phyloP scores from a whole-genome alignment of 2,113 vertebrate species.

The Proterorhinus semilunaris region DNA sequence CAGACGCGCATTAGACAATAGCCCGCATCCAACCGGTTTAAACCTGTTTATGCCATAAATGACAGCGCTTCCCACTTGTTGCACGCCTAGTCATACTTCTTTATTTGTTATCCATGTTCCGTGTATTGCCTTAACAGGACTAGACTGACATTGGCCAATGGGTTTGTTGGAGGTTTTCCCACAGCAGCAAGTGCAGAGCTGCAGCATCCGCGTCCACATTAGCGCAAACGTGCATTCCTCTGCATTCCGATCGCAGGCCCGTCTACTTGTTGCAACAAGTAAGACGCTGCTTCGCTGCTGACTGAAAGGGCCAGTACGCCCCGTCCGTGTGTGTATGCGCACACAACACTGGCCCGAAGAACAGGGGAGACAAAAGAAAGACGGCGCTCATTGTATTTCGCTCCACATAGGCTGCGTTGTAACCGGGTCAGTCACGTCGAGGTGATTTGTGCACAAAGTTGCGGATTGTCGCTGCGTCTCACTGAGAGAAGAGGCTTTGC shows the following conservation, averaged over 20 bases:
- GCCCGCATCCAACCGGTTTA: not conserved
- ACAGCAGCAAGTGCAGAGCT: not conserved
- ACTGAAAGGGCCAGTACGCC: conserved; percentile 28
- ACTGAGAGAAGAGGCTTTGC: not conserved
- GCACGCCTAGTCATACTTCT: not conserved
- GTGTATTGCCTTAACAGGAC: not conserved
- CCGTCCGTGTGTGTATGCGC: not conserved
- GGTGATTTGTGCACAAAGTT: conserved; percentile 22
- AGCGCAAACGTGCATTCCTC: conserved; percentile 11
- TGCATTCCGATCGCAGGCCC: conserved; percentile 52
- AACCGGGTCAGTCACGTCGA: conserved; percentile 28
- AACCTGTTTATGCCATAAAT: not conserved
- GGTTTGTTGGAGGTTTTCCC: not conserved
- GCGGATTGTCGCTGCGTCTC: conserved; percentile 1
- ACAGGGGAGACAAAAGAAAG: conserved; percentile 34
- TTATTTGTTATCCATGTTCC: not conserved
- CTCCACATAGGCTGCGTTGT: conserved; percentile 18
- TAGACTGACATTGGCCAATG: not conserved
- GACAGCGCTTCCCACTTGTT: not conserved
- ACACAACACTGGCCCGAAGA: not conserved
- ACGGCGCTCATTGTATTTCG: conserved; percentile 30
- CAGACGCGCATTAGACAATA: not conserved
- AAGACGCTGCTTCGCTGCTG: not conserved
- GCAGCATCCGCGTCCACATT: not conserved
- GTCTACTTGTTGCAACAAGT: conserved; percentile 58